phyloP scores from a whole-genome alignment of 2,888 invertebrate species.

The Kuschelorhynchus macadamiae region DNA sequence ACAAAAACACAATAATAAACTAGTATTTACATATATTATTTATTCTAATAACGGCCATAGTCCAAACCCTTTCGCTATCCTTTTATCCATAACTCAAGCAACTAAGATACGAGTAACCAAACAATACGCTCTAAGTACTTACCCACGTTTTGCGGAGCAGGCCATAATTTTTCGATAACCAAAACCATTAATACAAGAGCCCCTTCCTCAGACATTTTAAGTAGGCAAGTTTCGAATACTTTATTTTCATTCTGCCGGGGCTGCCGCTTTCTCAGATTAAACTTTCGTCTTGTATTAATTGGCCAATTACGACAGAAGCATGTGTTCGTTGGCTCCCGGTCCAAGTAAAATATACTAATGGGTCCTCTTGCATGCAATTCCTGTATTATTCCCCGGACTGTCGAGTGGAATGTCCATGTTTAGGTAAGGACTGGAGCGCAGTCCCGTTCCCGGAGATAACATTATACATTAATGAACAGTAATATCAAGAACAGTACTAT shows the following conservation, averaged over 20 bases:
- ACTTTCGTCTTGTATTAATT: slow-evolving; percentile 50
- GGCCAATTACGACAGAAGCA: slow-evolving; percentile 46
- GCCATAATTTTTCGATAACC: slow-evolving; percentile 44
- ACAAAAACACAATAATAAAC: too few species aligned
- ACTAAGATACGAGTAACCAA: not conserved
- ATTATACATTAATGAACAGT: too few species aligned
- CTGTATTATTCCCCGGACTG: slow-evolving; percentile 27
- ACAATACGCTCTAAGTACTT: slow-evolving; percentile 6
- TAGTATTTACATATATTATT: too few species aligned
- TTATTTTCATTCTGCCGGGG: slow-evolving; percentile 43
- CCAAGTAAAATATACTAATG: slow-evolving; percentile 44
- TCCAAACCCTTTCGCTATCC: too few species aligned
- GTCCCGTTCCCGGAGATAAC: too few species aligned
- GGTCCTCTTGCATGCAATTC: slow-evolving; percentile 36
- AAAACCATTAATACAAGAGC: slow-evolving; percentile 39
- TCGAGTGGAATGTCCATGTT: slow-evolving; percentile 23
- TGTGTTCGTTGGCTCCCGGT: slow-evolving; percentile 40
- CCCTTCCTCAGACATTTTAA: slow-evolving; percentile 33
- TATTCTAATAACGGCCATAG: too few species aligned
- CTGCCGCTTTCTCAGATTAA: slow-evolving; percentile 49
- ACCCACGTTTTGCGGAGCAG: not conserved
- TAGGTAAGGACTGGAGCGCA: slow-evolving; percentile 11
- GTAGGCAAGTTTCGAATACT: slow-evolving; percentile 36
- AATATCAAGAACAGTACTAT: too few species aligned
- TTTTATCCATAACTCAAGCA: too few species aligned